These are phyloP conservation scores for Epiperipatus broadwayi DNA, from an alignment of 2,888 invertebrate genomes.

Conservation along the genomic window DNA sequence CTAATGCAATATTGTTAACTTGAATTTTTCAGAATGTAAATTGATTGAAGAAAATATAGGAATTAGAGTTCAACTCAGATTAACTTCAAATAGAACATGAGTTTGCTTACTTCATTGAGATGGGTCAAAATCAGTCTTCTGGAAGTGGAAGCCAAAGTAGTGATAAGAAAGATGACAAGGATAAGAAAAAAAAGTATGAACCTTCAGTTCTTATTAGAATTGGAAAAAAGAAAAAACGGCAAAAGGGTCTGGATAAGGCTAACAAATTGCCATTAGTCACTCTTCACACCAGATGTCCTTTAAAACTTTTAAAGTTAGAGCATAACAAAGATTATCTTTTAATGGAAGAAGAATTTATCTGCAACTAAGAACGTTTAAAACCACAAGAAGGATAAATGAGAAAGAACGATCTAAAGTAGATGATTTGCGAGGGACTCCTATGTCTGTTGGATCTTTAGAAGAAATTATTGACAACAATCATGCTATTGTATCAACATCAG, in stretches of 20 bases:
- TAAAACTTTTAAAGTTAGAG: constrained; percentile 29
- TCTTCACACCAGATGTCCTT: constrained; percentile 33
- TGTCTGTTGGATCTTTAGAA: background rate
- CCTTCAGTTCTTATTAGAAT: constrained; percentile 96
- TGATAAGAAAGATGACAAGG: constrained; percentile 91
- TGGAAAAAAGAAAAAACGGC: constrained; percentile 90
- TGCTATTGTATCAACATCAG: constrained; percentile 60
- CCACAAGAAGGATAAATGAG: constrained; percentile 37
- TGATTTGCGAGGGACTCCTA: constrained; percentile 26
- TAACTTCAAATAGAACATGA: too few relatives aligned
- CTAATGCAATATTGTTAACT: too few relatives aligned
- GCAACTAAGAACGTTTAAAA: background rate
- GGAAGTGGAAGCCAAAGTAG: constrained; percentile 48
- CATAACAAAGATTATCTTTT: constrained; percentile 1
- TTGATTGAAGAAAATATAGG: too few relatives aligned
- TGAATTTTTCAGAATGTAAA: too few relatives aligned
- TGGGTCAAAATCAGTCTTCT: constrained; percentile 93
- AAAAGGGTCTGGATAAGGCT: constrained; percentile 94
- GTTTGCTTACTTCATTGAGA: constrained; percentile 10
- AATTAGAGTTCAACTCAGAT: too few relatives aligned
- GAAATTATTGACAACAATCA: constrained; percentile 6
- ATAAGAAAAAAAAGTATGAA: constrained; percentile 97
- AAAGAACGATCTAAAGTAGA: constrained; percentile 35
- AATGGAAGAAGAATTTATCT: background rate
- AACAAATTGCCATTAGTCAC: constrained; percentile 66